These are phyloP conservation scores for Labroides dimidiatus DNA, from an alignment of 2,797 vertebrate genomes.

Conservation along the genomic window DNA sequence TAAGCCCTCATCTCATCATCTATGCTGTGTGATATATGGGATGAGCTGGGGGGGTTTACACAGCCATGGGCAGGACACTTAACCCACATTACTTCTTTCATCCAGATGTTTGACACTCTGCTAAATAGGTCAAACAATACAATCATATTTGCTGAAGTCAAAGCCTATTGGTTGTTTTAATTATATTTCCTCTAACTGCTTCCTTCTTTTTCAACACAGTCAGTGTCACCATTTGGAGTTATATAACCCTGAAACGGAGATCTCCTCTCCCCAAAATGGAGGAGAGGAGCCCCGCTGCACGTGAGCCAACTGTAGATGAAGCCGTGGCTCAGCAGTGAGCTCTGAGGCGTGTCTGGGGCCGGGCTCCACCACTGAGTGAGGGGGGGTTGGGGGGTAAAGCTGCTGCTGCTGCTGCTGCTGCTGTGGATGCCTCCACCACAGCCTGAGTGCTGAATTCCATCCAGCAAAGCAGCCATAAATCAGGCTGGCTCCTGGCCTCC, in stretches of 20 bases:
- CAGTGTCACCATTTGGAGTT: slow-evolving; percentile 65
- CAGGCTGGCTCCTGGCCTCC: slow-evolving; percentile 69
- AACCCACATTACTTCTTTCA: slow-evolving; percentile 58
- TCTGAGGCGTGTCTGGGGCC: slow-evolving; percentile 68
- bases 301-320: slow-evolving; percentile 79
- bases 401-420: slow-evolving; percentile 43
- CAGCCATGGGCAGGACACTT: slow-evolving; percentile 61
- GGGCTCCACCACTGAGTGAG: slow-evolving; percentile 48
- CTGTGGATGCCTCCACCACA: slow-evolving; percentile 45
- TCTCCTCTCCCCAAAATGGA: slow-evolving; percentile 77
- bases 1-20: slow-evolving; percentile 37
- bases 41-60: slow-evolving; percentile 18
- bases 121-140: slow-evolving; percentile 69
- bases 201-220: slow-evolving; percentile 37
- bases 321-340: slow-evolving; percentile 64
- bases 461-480: slow-evolving; percentile 77
- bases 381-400: slow-evolving; percentile 29
- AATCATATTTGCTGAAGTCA: slow-evolving; percentile 45
- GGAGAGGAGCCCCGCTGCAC: slow-evolving; percentile 68
- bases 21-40: slow-evolving; percentile 45
- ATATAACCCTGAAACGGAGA: slow-evolving; percentile 62
- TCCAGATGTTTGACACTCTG: slow-evolving; percentile 39
- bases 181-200: slow-evolving; percentile 32
- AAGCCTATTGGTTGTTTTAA: slow-evolving; percentile 55
- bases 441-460: slow-evolving; percentile 67